phyloP scores from a whole-genome alignment of 2,113 vertebrate genomes.

The Oryzias melastigma region DNA sequence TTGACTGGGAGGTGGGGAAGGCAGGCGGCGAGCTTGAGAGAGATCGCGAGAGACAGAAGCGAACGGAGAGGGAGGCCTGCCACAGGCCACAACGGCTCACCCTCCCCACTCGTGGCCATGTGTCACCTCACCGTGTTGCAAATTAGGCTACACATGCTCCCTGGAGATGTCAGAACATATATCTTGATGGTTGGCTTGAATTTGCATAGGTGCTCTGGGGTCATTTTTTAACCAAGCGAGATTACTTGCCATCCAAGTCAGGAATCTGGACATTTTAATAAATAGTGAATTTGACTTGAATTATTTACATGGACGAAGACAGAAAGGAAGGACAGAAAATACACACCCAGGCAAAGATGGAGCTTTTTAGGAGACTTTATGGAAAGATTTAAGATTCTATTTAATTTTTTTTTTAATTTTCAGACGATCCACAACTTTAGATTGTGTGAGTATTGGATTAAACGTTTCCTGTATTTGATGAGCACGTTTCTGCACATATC shows the following conservation, averaged over 20 bases:
- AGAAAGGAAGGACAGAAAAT: background rate
- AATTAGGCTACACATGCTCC: slow-evolving; percentile 67
- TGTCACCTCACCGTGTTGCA: slow-evolving; percentile 67
- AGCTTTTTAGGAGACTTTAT: too few relatives aligned
- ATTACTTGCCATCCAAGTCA: slow-evolving; percentile 11
- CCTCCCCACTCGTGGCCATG: slow-evolving; percentile 55
- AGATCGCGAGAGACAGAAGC: slow-evolving; percentile 54
- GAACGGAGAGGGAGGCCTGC: slow-evolving; percentile 35
- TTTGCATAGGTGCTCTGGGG: slow-evolving; percentile 52
- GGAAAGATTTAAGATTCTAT: too few relatives aligned
- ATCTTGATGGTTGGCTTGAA: slow-evolving; percentile 47
- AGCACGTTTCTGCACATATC: too few relatives aligned
- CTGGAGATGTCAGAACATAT: slow-evolving; percentile 64
- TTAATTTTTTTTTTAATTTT: too few relatives aligned
- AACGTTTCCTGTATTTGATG: too few relatives aligned
- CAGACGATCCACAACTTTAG: too few relatives aligned
- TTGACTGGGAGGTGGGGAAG: slow-evolving; percentile 44
- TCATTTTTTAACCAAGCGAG: slow-evolving; percentile 5
- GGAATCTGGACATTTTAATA: slow-evolving; percentile 2
- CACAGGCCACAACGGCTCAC: slow-evolving; percentile 53
- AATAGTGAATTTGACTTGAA: accelerated
- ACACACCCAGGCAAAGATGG: too few relatives aligned
- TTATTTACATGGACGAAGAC: background rate
- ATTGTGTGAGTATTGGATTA: too few relatives aligned
- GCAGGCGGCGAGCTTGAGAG: slow-evolving; percentile 44